Evolutionary conservation across 2,888 invertebrate genomes (phyloP), one percentile per base, ranked within the genome.

Genomic region (Xestia c-nigrum): DNA sequence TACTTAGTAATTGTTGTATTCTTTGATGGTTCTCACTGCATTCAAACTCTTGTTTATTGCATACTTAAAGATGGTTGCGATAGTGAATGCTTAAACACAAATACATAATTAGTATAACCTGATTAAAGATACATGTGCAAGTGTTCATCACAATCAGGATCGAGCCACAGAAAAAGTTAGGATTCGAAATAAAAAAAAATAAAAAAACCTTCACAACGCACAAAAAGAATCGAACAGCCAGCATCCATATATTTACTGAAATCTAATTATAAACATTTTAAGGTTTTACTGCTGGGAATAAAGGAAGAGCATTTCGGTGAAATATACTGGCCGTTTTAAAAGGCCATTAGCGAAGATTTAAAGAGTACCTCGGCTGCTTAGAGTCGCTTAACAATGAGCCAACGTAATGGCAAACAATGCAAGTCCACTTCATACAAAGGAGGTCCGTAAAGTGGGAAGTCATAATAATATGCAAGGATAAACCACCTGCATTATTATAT

Each of bases 321-420:
- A 93, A 94, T 94, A 93, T 94, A 94, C 93, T 91, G 93, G 92
- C 87, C 92, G 92, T 93, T 95, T 95, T 94, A 94, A 94, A 94
- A 93, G 94, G 91, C 93, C 94, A 94, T 95, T 95, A 94, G 92
- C 85, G 94, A 94, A 95, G 94, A 95, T 95, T 95, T 95, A 95
- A 94, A 93, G 94, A 93, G 93, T 93, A 91, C 92, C 92, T 92
- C 89, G 86, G 89, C 90, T 93, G 93, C 92, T 93, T 94, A 93
- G 89, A 94, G 93, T 93, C 91, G 93, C 90, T 92, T 93, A 92
- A 94, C 95, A 94, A 94, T 94, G 93, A 92, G 91, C 90, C 89
- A 88, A 88, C 86, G 87, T 93, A 94, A 94, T 93, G 88, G 92
- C 89, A 91, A 93, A 94, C 93, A 93, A 92, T 92, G 92, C 91